phyloP scores from a whole-genome alignment of 2,113 vertebrate species.

The Otis tarda region DNA sequence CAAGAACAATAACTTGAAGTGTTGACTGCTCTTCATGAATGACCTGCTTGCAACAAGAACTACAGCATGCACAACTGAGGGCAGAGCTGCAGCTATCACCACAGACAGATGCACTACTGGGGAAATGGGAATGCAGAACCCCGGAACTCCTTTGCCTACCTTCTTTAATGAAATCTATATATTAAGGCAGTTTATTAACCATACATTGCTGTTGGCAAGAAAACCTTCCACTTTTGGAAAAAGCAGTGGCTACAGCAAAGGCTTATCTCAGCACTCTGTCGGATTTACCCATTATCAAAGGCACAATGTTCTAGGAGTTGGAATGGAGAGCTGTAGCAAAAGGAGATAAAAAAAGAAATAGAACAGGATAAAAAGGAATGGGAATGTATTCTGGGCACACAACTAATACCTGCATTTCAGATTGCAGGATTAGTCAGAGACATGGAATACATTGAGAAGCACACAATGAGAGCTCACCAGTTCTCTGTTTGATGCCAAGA shows the following conservation, averaged over 20 bases:
- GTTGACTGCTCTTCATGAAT: neutral
- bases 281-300: neutral
- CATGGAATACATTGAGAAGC: neutral
- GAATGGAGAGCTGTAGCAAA: neutral
- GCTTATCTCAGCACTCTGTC: neutral
- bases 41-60: neutral
- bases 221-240: neutral
- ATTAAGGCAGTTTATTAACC: neutral
- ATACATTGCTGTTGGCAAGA: neutral
- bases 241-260: neutral
- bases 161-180: neutral
- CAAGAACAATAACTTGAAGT: neutral
- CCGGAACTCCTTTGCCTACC: neutral
- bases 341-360: neutral
- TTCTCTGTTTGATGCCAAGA: accelerated
- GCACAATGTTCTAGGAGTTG: neutral
- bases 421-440: neutral
- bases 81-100: neutral
- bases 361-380: neutral
- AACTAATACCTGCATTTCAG: neutral
- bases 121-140: neutral
- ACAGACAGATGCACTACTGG: neutral
- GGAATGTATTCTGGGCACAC: neutral
- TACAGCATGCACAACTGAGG: neutral
- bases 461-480: accelerated